These are phyloP conservation scores for Mastomys natalensis DNA, from an alignment of 2,113 vertebrate genomes.

Conservation along the genomic window DNA sequence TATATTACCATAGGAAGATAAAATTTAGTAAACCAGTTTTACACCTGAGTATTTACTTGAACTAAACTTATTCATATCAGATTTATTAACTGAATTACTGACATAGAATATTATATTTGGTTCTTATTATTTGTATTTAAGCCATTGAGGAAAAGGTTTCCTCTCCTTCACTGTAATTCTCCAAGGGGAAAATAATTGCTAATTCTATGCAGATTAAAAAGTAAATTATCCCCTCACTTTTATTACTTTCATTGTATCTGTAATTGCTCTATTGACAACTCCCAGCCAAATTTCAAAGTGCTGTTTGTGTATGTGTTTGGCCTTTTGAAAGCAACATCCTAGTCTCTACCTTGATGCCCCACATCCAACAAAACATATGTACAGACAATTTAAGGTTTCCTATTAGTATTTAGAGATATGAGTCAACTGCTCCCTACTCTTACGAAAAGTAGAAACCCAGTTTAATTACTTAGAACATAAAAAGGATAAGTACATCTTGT, in stretches of 20 bases:
- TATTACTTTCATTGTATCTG: not conserved
- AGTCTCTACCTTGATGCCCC: not conserved
- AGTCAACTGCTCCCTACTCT: not conserved
- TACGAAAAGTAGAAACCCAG: not conserved
- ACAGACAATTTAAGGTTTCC: not conserved
- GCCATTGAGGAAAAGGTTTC: not conserved
- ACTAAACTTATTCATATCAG: not conserved
- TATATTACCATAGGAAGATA: not conserved
- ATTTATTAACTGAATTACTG: slow-evolving; percentile 10
- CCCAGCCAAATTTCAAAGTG: not conserved
- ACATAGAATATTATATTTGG: not conserved
- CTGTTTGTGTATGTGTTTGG: not conserved
- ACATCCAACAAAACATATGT: not conserved
- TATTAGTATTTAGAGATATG: not conserved
- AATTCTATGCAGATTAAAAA: not conserved
- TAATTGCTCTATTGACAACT: not conserved
- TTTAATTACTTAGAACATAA: not conserved
- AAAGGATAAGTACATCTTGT: not conserved
- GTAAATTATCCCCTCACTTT: not conserved
- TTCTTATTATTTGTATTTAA: not conserved
- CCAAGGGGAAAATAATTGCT: not conserved
- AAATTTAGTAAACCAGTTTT: slow-evolving; percentile 14
- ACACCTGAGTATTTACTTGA: not conserved
- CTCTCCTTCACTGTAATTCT: not conserved
- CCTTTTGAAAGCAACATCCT: not conserved